Conservation (phyloP, 2,113 vertebrate species). For the Lathamus discolor region DNA sequence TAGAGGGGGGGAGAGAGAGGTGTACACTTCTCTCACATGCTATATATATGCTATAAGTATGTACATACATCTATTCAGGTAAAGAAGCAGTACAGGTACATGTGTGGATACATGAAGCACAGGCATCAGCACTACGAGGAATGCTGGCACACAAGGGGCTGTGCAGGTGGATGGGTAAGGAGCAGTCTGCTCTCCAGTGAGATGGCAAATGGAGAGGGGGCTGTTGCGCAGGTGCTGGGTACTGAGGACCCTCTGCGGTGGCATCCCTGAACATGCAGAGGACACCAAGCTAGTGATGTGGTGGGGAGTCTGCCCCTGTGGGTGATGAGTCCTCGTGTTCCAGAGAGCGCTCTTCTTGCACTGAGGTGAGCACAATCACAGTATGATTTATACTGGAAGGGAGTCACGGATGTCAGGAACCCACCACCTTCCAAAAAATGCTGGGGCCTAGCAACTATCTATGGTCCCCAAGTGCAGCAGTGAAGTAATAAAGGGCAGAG, state of each 20-base stretch:
- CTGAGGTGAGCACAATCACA: not conserved
- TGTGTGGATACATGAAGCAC: accelerated
- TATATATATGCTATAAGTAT: accelerated
- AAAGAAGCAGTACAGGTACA: accelerated
- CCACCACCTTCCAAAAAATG: not conserved
- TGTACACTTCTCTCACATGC: not conserved
- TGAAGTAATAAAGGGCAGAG: not conserved
- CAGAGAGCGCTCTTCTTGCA: not conserved
- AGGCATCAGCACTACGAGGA: not conserved
- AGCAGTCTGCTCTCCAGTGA: not conserved
- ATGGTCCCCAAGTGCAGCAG: not conserved
- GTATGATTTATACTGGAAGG: not conserved
- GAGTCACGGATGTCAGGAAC: not conserved
- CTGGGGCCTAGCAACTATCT: not conserved
- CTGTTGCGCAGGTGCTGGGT: not conserved
- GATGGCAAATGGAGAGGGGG: not conserved
- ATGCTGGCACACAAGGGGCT: accelerated
- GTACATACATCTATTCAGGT: accelerated
- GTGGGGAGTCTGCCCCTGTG: no score
- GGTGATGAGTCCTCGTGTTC: not conserved
- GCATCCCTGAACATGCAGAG: not conserved
- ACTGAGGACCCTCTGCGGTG: not conserved
- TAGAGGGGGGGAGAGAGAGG: no score
- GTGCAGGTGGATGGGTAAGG: not conserved
- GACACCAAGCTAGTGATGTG: accelerated